Conservation (phyloP, 1,140 invertebrate genomes). For the Eriocheir sinensis region DNA sequence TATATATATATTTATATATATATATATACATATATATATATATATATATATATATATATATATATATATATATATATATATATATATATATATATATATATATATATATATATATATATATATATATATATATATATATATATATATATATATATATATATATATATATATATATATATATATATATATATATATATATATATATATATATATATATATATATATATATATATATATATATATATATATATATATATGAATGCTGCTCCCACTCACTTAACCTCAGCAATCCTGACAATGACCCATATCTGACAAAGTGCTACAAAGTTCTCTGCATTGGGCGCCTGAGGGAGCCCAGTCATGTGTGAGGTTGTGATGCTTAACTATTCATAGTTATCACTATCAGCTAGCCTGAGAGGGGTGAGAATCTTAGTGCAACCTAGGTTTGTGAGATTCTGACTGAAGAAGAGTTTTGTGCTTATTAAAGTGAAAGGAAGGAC, state of each 20-base stretch:
- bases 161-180: conserved; percentile 40
- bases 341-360: too few relatives aligned
- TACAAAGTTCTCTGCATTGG: background rate
- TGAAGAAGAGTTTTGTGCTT: too few relatives aligned
- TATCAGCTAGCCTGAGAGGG: too few relatives aligned
- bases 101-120: background rate
- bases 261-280: background rate
- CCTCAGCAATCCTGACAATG: background rate
- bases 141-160: background rate
- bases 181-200: conserved; percentile 31
- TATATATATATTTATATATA: too few relatives aligned
- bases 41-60: background rate
- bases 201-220: conserved; percentile 31
- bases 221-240: conserved; percentile 18
- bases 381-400: background rate
- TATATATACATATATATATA: too few relatives aligned
- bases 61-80: background rate
- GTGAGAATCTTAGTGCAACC: too few relatives aligned
- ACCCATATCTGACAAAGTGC: background rate
- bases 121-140: background rate
- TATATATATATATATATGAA: background rate
- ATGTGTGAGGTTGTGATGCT: too few relatives aligned
- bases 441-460: too few relatives aligned
- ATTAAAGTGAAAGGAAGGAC: too few relatives aligned
- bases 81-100: background rate